Evolutionary conservation across 2,113 vertebrate genomes (phyloP), one percentile per base, ranked within the genome.

Genomic region (Rhinoptilus africanus): DNA sequence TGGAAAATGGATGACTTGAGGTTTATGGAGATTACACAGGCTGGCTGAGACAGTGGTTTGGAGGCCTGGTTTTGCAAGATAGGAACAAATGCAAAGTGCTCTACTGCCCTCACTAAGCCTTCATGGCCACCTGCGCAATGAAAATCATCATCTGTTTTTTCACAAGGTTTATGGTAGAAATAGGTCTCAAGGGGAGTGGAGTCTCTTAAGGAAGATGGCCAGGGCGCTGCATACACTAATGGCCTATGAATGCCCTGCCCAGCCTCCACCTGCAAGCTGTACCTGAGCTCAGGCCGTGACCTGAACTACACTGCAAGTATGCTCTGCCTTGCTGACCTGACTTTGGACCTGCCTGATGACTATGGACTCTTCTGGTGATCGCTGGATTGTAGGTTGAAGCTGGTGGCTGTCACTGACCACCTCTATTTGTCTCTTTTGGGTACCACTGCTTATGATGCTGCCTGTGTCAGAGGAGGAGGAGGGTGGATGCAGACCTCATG

Each of bases 101-200:
- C 35, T 56, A 23, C 17, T 76, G 48, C 53, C 21, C 34, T 86
- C n/a, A 15, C 35, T 37, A 69, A 91, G 30, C 19, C 87, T 66
- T 56, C 54, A 21, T 0, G 8, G 34, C 9, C 34, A 66, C 32
- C 32, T 41, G 22, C 32, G 43, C 66, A 48, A 48, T 12, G n/a
- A 67, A 62, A 74, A 93, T 20, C 47, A 82, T 45, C 8, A 80
- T 8, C 4, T 21, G 35, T 0, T 63, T 93, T 88, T 76, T 67
- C 77, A 85, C 60, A 78, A 74, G 26, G 13, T 5, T 76, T 50
- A 51, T 3, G 9, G 66, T 18, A 92, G 56, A 81, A 85, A 54
- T 0, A 67, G 53, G 59, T 51, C 23, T 53, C 17, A 10, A 1
- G 22, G 22, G 1, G 9, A 8, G 6, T 47, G 1, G 9, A 8